Base-by-base conservation (phyloP, 2,797 vertebrate species). In the Microcaecilia unicolor region DNA sequence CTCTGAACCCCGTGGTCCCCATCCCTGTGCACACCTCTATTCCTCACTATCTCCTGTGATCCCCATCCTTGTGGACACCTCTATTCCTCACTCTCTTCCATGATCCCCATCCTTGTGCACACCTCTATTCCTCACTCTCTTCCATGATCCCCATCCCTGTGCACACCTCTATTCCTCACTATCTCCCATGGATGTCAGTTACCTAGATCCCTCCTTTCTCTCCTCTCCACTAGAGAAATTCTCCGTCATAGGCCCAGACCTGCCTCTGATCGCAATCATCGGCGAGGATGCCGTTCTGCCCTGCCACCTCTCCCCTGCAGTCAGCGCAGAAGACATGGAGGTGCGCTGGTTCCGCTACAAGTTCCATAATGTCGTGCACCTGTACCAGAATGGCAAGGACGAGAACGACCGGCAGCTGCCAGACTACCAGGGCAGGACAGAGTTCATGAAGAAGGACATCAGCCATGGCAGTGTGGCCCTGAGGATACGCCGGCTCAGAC, bases 301-400 rank as follows among this genome's bases (percentile, higher is more conserved):
- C 0, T 72, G 69, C 12, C 65, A 48, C 4, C 25, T 65, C 11
- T 52, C 44, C 6, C 69, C 65, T 2, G 40, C 34, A 14, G 57
- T 36, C 37, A 67, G 51, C 0, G 65, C 66, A 2, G 41, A 55
- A 1, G 41, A 43, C 20, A 60, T 72, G 65, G 66, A 67, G 29
- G 56, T 72, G 31, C 61, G 69, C 3, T 72, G 69, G 65, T 61
- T 57, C 30, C 54, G 48, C 1, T 31, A 54, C 2, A 42, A 55
- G 4, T 57, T 58, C 23, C 59, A 41, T 6, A 48, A 40, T 6
- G 40, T 57, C 30, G 69, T 70, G 9, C 69, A 72, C 9, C 51
- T 63, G 21, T 72, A 63, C 28, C 39, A 47, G 10, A 44, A 40
- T 2, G 58, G 68, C 29, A 58, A 42, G 15, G 63, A 67, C 13